These are phyloP conservation scores for Drosophila leontia DNA, from an alignment of 1,140 invertebrate genomes.

Conservation along the genomic window DNA sequence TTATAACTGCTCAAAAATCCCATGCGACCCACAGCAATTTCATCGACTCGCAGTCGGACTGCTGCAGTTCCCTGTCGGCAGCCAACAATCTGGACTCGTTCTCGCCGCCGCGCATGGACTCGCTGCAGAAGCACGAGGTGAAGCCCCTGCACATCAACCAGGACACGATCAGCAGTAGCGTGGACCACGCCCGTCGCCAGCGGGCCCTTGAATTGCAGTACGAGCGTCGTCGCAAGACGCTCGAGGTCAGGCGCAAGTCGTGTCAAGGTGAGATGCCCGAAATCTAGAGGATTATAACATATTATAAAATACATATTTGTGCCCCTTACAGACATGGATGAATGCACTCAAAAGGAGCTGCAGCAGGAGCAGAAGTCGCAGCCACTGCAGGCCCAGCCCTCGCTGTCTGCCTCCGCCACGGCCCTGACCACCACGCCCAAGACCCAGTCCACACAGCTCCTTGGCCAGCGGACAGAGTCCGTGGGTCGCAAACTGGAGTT, in stretches of 20 bases:
- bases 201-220: slow-evolving; percentile 80
- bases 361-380: slow-evolving; percentile 25
- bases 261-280: slow-evolving; percentile 63
- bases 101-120: slow-evolving; percentile 85
- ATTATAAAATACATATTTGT: neutral
- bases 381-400: slow-evolving; percentile 42
- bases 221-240: slow-evolving; percentile 81
- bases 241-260: slow-evolving; percentile 82
- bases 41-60: slow-evolving; percentile 94
- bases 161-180: slow-evolving; percentile 78
- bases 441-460: slow-evolving; percentile 35
- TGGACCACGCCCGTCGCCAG: slow-evolving; percentile 80
- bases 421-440: slow-evolving; percentile 70
- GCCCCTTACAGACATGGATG: slow-evolving; percentile 62
- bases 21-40: slow-evolving; percentile 85
- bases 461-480: slow-evolving; percentile 49
- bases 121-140: slow-evolving; percentile 75
- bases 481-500: slow-evolving; percentile 81
- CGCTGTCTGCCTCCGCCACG: slow-evolving; percentile 71
- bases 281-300: too few species aligned
- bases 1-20: slow-evolving; percentile 52
- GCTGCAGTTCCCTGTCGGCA: slow-evolving; percentile 91
- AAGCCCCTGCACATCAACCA: slow-evolving; percentile 73
- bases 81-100: slow-evolving; percentile 87
- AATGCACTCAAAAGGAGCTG: slow-evolving; percentile 30